Evolutionary conservation across 2,888 invertebrate species (phyloP).

Genomic region (Aspidiotus destructor): DNA sequence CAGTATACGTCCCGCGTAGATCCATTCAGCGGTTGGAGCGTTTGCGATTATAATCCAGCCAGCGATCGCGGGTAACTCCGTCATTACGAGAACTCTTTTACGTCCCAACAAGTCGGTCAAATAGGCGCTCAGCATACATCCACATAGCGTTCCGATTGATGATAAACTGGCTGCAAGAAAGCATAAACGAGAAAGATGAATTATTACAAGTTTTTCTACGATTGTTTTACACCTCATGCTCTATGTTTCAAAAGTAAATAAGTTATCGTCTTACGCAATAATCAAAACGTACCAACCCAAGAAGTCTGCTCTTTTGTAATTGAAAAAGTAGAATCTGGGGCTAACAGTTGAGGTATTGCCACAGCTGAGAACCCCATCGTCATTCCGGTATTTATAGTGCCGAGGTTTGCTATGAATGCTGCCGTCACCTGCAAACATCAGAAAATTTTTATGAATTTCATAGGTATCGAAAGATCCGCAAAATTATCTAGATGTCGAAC

Average conservation of each 20-base stretch:
- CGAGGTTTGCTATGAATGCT: constrained; percentile 55
- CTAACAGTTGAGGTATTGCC: constrained; percentile 52
- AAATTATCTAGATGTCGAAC: background rate
- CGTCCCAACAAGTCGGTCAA: constrained; percentile 61
- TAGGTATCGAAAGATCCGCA: background rate
- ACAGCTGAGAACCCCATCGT: constrained; percentile 61
- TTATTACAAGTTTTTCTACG: too few species aligned
- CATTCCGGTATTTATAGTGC: constrained; percentile 61
- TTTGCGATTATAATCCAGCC: constrained; percentile 57
- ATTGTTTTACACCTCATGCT: too few species aligned
- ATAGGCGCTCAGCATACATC: constrained; percentile 60
- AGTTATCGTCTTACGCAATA: background rate
- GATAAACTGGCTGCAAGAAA: constrained; percentile 61
- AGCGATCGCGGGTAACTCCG: constrained; percentile 56
- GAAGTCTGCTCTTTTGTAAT: constrained; percentile 51
- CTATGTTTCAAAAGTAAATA: background rate
- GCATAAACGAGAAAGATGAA: constrained; percentile 37
- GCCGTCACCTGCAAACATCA: constrained; percentile 48
- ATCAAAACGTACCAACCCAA: constrained; percentile 53
- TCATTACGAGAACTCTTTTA: constrained; percentile 52
- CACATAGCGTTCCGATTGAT: constrained; percentile 57
- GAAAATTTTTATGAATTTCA: background rate
- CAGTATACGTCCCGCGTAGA: constrained; percentile 53
- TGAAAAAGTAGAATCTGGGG: constrained; percentile 46
- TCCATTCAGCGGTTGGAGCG: constrained; percentile 51